Evolutionary conservation across 2,113 vertebrate species (phyloP), one percentile per base, ranked within the genome.

Genomic region (Aldabrachelys gigantea): DNA sequence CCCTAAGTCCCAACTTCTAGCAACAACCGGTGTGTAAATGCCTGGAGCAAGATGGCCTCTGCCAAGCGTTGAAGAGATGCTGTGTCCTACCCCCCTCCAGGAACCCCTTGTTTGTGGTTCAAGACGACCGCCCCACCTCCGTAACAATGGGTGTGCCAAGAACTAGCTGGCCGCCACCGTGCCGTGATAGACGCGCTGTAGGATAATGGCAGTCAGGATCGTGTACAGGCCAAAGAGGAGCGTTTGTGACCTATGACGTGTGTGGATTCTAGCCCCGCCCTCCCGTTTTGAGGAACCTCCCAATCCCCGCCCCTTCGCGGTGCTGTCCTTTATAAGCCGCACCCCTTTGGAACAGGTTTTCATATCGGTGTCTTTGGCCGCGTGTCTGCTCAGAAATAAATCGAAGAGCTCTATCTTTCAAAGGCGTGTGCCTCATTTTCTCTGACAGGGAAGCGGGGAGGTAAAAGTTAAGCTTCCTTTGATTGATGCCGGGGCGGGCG

Each of bases 331-430:
- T 91, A 80, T 91, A 95, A 88, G 76, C 85, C 25, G 81, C 89
- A 76, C 91, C 89, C 87, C 92, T 94, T 96, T 93, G 85, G 88
- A 96, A 94, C 87, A 92, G 84, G 84, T 93, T 96, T 96, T 96
- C 93, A 93, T 94, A 96, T 96, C 56, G 89, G 88, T 96, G 95
- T 96, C 91, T 96, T 95, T 96, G 92, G 86, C 88, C 89, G 81
- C 92, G 84, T 72, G 92, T 95, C 84, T 88, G 89, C 94, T 94
- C 95, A 92, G 86, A 93, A 95, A 95, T 95, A 92, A 96, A 94
- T 91, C 84, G 69, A 91, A 95, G 85, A 80, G 54, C 90, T 96
- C 93, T 95, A 95, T 95, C 92, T 96, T 96, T 95, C 92, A 95
- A 86, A 90, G 47, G 87, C 85, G 76, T 85, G 56, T 47, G 81